Evolutionary conservation across 2,888 invertebrate genomes (phyloP).

Genomic region (Eupithecia exiguata): DNA sequence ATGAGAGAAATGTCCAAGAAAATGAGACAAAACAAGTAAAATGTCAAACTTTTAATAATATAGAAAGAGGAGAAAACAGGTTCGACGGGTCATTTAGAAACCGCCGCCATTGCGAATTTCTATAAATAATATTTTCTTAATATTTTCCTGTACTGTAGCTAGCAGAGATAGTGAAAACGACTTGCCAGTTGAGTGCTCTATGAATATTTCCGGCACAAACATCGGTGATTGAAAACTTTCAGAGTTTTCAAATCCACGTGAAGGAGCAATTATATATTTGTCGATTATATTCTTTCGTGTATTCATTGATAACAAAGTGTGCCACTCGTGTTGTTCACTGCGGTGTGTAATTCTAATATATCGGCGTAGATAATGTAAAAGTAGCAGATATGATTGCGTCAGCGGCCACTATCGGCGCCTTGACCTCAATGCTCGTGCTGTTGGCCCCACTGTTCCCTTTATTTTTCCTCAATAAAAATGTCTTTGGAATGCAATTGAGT

Average conservation of each 20-base stretch:
- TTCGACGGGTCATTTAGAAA: constrained; percentile 34
- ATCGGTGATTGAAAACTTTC: background rate
- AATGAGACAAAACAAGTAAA: constrained; percentile 4
- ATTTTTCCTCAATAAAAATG: constrained; percentile 49
- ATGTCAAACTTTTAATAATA: constrained; percentile 9
- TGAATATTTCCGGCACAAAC: background rate
- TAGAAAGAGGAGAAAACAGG: constrained; percentile 38
- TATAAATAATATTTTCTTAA: constrained; percentile 29
- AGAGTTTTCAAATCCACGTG: background rate
- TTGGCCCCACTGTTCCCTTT: constrained; percentile 44
- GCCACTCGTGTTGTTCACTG: constrained; percentile 11
- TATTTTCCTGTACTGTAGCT: constrained; percentile 19
- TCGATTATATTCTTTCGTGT: constrained; percentile 11
- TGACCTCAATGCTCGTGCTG: constrained; percentile 67
- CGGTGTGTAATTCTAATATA: constrained; percentile 29
- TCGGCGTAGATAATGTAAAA: constrained; percentile 39
- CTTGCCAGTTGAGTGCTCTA: constrained; percentile 21
- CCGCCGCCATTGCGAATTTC: constrained; percentile 24
- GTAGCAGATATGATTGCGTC: constrained; percentile 65
- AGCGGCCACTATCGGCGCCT: constrained; percentile 62
- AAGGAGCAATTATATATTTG: background rate
- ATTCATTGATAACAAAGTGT: constrained; percentile 16
- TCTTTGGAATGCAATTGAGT: constrained; percentile 23
- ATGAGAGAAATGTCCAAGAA: background rate
- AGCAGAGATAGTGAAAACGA: constrained; percentile 19